Conservation (phyloP, 2,797 vertebrate species). For the Etheostoma nigrum region DNA sequence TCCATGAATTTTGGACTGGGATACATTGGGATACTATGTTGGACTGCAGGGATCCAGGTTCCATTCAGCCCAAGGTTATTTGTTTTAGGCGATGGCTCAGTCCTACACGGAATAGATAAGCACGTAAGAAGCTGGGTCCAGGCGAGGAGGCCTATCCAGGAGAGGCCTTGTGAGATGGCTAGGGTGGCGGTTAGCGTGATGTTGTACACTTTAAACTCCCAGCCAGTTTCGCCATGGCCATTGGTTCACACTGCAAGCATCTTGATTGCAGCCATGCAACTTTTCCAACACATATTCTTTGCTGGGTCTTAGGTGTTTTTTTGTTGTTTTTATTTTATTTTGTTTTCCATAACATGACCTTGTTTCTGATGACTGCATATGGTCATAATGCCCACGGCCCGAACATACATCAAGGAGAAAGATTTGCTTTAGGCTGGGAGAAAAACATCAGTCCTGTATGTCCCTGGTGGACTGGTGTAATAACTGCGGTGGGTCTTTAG, state of each 20-base stretch:
- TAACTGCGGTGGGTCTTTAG: slow-evolving; percentile 45
- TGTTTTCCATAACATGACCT: background rate
- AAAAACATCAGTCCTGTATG: slow-evolving; percentile 4
- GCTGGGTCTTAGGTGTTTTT: background rate
- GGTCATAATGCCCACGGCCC: slow-evolving; percentile 6
- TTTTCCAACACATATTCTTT: background rate
- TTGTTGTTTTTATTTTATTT: slow-evolving; percentile 9
- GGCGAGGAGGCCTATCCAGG: too few species aligned
- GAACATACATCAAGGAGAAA: slow-evolving; percentile 21
- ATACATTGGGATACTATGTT: too few species aligned
- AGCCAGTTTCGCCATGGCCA: background rate
- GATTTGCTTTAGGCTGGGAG: background rate
- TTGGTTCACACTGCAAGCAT: background rate
- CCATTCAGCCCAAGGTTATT: too few species aligned
- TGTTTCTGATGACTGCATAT: slow-evolving; percentile 1
- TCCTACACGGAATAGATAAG: too few species aligned
- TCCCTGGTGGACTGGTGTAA: slow-evolving; percentile 27
- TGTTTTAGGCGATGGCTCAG: too few species aligned
- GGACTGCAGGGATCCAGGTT: too few species aligned
- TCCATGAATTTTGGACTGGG: too few species aligned
- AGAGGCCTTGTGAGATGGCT: too few species aligned
- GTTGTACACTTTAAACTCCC: background rate
- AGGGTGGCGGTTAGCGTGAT: too few species aligned
- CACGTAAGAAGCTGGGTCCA: too few species aligned
- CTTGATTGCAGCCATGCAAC: background rate